Evolutionary conservation across 2,797 vertebrate genomes (phyloP), one percentile per base, ranked within the genome.

Genomic region (Saxicola maurus): DNA sequence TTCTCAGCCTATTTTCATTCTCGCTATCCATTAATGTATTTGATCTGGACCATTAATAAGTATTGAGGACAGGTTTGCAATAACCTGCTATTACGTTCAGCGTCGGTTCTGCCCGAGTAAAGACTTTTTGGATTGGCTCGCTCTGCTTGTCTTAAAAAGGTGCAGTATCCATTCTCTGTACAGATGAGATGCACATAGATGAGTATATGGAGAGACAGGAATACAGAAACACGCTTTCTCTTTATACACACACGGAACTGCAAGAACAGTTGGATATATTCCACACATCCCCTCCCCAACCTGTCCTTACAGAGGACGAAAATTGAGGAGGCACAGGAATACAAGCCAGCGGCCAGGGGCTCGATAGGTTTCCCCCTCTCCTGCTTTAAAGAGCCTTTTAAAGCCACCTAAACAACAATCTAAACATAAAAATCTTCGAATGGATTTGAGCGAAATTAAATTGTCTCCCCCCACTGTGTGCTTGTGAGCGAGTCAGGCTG

Each of bases 391-490:
- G 48, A 78, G 68, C 35, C n/a, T 60, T 69, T 77, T 73, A 1
- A 31, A 51, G 28, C 17, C 67, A n/a, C 24, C 67, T 83, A 53
- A 87, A 45, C 86, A 81, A 30, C 48, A 43, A 53, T 27, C 73
- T 56, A 66, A 91, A 90, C 78, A n/a, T 72, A 68, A 92, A 93
- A 86, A 84, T 87, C 74, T 87, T 83, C 25, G 6, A 67, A 79
- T 75, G 78, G 65, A 74, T 92, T 91, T 77, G 66, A 85, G 48
- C 51, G 88, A 92, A 94, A 94, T 95, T 85, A 95, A 93, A 91
- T 84, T 84, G 85, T 73, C 80, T 93, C 45, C 82, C 91, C 91
- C 86, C 86, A 74, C 89, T 88, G 91, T 66, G 92, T 79, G 83
- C 87, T 90, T 90, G 87, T 38, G 87, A 93, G 61, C 19, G 11